phyloP scores from a whole-genome alignment of 2,888 invertebrate genomes.

The Morinoia aosen region DNA sequence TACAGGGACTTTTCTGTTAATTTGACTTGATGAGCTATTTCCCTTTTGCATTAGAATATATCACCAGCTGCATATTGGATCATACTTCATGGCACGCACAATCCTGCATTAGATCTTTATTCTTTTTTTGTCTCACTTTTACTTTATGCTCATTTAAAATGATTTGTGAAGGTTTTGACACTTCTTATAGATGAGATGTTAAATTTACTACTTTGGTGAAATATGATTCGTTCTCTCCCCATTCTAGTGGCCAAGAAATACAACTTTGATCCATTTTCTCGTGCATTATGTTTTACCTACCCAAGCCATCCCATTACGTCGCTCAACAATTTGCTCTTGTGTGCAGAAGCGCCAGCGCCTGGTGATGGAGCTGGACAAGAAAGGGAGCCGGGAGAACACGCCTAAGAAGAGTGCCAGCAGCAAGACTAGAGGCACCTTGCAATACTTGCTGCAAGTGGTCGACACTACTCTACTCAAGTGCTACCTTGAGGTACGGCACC shows the following conservation, averaged over 20 bases:
- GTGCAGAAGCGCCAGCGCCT: conserved; percentile 16
- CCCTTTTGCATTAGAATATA: not conserved
- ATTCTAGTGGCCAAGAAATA: no score
- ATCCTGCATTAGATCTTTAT: not conserved
- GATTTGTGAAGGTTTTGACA: not conserved
- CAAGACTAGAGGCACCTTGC: conserved; percentile 16
- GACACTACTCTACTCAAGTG: conserved; percentile 98
- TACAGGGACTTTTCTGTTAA: not conserved
- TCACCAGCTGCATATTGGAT: not conserved
- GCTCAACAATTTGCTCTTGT: not conserved
- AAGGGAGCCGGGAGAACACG: not conserved
- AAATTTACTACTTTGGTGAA: not conserved
- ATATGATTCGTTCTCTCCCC: no score
- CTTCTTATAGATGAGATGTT: not conserved
- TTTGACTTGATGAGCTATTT: not conserved
- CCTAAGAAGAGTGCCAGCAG: conserved; percentile 15
- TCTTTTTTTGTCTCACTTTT: not conserved
- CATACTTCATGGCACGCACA: no score
- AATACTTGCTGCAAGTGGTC: conserved; percentile 84
- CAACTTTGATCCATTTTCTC: no score
- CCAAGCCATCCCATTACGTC: not conserved
- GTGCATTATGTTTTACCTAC: no score
- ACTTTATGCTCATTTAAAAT: not conserved
- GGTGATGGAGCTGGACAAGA: conserved; percentile 30
- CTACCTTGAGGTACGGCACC: conserved; percentile 84